Evolutionary conservation across 2,888 invertebrate species (phyloP).

Genomic region (Coenonympha glycerion): DNA sequence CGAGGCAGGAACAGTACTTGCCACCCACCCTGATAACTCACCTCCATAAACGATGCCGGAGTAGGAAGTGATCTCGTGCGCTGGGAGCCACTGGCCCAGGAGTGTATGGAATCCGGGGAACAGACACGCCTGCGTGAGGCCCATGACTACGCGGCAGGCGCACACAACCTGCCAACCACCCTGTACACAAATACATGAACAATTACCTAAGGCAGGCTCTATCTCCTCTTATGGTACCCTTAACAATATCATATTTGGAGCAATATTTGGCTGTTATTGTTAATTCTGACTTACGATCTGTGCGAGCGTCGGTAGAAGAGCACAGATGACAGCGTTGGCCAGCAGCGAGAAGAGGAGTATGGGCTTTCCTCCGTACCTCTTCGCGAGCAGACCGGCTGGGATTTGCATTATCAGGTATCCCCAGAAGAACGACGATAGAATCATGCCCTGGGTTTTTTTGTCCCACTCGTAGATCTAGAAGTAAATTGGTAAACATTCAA

Average conservation of each 20-base stretch:
- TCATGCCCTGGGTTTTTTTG: slow-evolving; percentile 72
- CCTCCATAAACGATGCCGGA: slow-evolving; percentile 71
- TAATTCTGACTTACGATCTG: slow-evolving; percentile 22
- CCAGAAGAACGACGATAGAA: slow-evolving; percentile 87
- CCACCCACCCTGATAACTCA: too few species aligned
- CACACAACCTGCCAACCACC: slow-evolving; percentile 77
- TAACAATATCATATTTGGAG: too few species aligned
- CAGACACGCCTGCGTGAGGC: slow-evolving; percentile 80
- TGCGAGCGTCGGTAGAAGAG: slow-evolving; percentile 16
- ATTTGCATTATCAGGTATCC: slow-evolving; percentile 84
- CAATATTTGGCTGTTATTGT: too few species aligned
- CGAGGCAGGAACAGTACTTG: too few species aligned
- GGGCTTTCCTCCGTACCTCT: slow-evolving; percentile 85
- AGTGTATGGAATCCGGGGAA: slow-evolving; percentile 79
- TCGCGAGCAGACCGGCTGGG: slow-evolving; percentile 82
- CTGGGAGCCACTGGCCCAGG: slow-evolving; percentile 80
- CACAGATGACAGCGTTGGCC: slow-evolving; percentile 71
- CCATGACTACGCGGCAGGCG: slow-evolving; percentile 79
- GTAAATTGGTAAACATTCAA: not conserved
- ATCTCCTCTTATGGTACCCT: not conserved
- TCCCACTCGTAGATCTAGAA: slow-evolving; percentile 74
- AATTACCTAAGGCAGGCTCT: not conserved
- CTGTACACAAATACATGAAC: too few species aligned
- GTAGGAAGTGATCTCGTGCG: slow-evolving; percentile 74
- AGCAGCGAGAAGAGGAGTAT: slow-evolving; percentile 75